Evolutionary conservation across 2,113 vertebrate genomes (phyloP).

Genomic region (Leucosticte australis): DNA sequence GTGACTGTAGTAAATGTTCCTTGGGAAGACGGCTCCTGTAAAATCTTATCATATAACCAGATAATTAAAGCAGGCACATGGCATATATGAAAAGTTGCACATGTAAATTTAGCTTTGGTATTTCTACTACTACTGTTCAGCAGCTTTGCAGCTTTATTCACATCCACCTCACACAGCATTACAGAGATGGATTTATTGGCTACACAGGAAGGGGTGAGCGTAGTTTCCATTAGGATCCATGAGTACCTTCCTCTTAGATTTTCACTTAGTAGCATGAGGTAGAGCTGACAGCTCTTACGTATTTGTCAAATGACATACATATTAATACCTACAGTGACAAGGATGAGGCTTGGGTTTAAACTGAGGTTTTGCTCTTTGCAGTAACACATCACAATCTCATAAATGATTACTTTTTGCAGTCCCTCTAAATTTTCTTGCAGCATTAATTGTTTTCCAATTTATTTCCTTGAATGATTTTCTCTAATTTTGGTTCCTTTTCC

Average conservation of each 20-base stretch:
- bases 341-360: neutral
- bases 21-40: neutral
- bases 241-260: neutral
- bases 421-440: neutral
- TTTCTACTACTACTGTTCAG: neutral
- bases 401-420: neutral
- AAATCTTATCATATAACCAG: accelerated
- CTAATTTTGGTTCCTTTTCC: neutral
- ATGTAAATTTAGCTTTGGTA: neutral
- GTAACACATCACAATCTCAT: neutral
- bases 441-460: neutral
- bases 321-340: neutral
- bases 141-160: neutral
- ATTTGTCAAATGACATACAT: neutral
- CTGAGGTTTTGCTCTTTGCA: accelerated
- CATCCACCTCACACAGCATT: neutral
- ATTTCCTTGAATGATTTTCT: neutral
- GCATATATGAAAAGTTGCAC: neutral
- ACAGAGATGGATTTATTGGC: neutral
- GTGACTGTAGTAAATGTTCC: neutral
- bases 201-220: neutral
- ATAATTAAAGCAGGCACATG: neutral
- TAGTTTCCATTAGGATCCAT: neutral
- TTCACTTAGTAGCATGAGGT: neutral
- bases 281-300: neutral